phyloP scores from a whole-genome alignment of 2,113 vertebrate species.

The Otis tarda region DNA sequence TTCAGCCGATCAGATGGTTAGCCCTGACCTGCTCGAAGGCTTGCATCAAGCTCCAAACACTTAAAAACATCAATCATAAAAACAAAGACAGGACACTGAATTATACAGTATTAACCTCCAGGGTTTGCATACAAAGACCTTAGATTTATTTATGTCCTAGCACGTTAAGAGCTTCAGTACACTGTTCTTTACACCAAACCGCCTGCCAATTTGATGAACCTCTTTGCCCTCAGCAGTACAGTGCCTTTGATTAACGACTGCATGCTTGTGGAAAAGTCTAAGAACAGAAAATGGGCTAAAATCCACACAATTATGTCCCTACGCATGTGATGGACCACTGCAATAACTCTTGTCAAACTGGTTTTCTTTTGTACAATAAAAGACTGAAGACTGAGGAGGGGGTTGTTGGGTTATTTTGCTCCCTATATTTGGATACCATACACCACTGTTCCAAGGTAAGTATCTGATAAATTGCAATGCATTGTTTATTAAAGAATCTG shows the following conservation, averaged over 20 bases:
- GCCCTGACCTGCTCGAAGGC: conserved; percentile 83
- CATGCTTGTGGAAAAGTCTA: conserved; percentile 81
- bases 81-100: conserved; percentile 90
- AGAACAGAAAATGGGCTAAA: conserved; percentile 76
- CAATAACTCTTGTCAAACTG: conserved; percentile 54
- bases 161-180: conserved; percentile 83
- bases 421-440: background rate
- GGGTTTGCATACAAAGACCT: conserved; percentile 92
- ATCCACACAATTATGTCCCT: conserved; percentile 75
- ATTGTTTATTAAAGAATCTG: background rate
- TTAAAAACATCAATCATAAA: conserved; percentile 93
- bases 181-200: conserved; percentile 85
- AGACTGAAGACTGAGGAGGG: background rate
- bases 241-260: conserved; percentile 90
- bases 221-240: conserved; percentile 88
- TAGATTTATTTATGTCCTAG: conserved; percentile 90
- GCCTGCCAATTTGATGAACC: conserved; percentile 92
- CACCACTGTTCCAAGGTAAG: background rate
- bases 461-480: background rate
- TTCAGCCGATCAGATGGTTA: conserved; percentile 82
- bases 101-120: conserved; percentile 98
- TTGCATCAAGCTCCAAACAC: conserved; percentile 84
- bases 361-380: conserved; percentile 14
- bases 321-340: conserved; percentile 19
- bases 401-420: background rate